phyloP scores from a whole-genome alignment of 2,888 invertebrate species.

The Aphidoletes aphidimyza region DNA sequence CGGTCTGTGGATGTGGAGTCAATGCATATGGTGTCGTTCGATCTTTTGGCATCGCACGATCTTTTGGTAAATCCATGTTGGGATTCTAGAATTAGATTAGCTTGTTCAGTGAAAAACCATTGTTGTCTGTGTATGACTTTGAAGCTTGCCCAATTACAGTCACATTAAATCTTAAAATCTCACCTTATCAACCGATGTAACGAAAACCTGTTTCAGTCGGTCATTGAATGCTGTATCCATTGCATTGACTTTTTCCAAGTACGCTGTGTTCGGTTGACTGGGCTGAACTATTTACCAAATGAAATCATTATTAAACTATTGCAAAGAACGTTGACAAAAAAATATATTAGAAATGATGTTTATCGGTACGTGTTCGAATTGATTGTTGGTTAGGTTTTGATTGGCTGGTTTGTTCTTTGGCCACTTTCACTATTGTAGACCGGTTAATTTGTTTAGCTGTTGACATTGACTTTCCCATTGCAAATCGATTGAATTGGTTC shows the following conservation, averaged over 20 bases:
- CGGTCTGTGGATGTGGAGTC: background rate
- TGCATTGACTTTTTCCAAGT: background rate
- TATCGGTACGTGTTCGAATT: background rate
- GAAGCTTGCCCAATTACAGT: background rate
- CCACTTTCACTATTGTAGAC: background rate
- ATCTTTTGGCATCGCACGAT: background rate
- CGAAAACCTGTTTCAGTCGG: background rate
- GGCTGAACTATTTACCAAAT: background rate
- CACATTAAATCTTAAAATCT: too few species aligned
- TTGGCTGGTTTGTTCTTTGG: background rate
- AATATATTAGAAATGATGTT: too few species aligned
- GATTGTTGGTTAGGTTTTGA: background rate
- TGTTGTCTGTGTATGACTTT: background rate
- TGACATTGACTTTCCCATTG: slow-evolving; percentile 24
- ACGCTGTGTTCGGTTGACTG: background rate
- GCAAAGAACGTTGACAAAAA: too few species aligned
- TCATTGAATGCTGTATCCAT: background rate
- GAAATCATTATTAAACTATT: background rate
- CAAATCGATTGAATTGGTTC: background rate
- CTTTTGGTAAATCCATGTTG: background rate
- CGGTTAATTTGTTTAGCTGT: background rate
- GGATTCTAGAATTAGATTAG: background rate
- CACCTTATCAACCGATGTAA: background rate
- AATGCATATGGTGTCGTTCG: background rate
- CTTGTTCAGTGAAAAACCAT: background rate